Evolutionary conservation across 1,140 invertebrate genomes (phyloP).

Genomic region (Eufriesea mexicana): DNA sequence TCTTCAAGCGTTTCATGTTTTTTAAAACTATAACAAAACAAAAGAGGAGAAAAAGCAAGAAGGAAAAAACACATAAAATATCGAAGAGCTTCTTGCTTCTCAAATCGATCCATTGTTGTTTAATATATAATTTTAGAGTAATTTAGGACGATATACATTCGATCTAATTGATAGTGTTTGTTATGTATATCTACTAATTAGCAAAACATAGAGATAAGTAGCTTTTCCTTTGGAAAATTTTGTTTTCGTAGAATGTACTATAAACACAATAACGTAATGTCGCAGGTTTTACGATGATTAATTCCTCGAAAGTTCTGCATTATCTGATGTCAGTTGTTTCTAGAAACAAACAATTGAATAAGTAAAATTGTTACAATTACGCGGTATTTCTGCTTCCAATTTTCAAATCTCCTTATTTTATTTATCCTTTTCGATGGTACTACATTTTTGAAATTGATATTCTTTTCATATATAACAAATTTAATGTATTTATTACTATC

Average conservation of each 20-base stretch:
- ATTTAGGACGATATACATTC: slow-evolving; percentile 14
- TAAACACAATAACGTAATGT: background rate
- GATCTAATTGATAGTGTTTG: slow-evolving; percentile 30
- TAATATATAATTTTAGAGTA: slow-evolving; percentile 37
- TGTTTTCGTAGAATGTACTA: background rate
- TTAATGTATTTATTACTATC: background rate
- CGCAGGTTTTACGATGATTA: background rate
- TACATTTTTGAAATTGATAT: background rate
- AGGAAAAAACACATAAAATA: background rate
- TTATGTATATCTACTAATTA: slow-evolving; percentile 11
- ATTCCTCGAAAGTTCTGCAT: background rate
- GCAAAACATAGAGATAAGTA: slow-evolving; percentile 3
- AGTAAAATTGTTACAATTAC: background rate
- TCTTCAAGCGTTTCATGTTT: slow-evolving; percentile 40
- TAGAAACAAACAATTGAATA: background rate
- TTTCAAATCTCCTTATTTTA: background rate
- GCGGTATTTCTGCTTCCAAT: background rate
- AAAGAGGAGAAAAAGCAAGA: background rate
- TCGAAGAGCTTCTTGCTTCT: slow-evolving; percentile 21
- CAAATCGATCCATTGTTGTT: slow-evolving; percentile 29
- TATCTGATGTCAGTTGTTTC: background rate
- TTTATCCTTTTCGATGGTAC: background rate
- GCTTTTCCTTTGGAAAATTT: background rate
- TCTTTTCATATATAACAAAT: background rate
- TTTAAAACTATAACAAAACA: slow-evolving; percentile 22